phyloP scores from a whole-genome alignment of 2,113 vertebrate genomes.

The Crotalus helleri region DNA sequence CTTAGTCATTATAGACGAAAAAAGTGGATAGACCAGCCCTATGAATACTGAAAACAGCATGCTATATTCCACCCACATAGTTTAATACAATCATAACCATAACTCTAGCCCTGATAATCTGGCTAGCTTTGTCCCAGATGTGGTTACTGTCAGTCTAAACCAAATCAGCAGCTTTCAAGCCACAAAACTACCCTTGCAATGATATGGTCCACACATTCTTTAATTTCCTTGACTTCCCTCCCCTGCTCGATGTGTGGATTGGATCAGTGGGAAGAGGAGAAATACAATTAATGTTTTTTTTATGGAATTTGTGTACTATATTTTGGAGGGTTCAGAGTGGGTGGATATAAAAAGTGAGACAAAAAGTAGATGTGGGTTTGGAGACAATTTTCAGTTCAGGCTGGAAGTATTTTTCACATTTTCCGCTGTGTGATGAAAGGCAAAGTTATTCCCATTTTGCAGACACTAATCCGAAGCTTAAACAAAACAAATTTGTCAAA shows the following conservation, averaged over 20 bases:
- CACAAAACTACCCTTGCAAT: neutral
- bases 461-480: neutral
- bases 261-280: accelerated
- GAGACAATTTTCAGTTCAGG: neutral
- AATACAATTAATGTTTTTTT: neutral
- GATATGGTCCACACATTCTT: neutral
- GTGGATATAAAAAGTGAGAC: neutral
- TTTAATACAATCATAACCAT: neutral
- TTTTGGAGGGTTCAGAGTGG: neutral
- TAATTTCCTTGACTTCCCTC: neutral
- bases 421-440: neutral
- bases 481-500: neutral
- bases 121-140: neutral
- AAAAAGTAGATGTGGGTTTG: neutral
- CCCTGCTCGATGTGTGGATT: neutral
- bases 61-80: neutral
- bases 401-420: neutral
- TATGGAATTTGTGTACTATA: neutral
- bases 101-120: neutral
- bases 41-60: neutral
- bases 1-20: neutral
- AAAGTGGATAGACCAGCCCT: no score
- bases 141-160: neutral
- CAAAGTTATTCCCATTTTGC: neutral
- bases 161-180: neutral